phyloP scores from a whole-genome alignment of 2,888 invertebrate species.

The Epirrhoe tristata region DNA sequence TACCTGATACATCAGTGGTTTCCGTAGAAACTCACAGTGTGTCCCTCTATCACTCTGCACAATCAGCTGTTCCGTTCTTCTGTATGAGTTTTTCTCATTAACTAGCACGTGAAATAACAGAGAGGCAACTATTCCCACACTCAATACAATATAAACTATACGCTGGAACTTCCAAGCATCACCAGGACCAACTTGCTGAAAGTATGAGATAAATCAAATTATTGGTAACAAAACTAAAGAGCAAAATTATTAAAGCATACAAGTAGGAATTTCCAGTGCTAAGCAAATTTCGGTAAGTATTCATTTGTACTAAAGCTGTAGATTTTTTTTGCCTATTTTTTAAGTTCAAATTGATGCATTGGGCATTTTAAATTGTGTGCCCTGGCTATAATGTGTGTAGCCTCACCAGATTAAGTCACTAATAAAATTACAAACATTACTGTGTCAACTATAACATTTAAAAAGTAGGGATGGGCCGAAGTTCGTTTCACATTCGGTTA shows the following conservation, averaged over 20 bases:
- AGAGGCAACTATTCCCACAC: slow-evolving; percentile 87
- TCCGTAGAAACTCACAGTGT: slow-evolving; percentile 69
- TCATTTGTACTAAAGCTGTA: no score
- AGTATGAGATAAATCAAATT: slow-evolving; percentile 34
- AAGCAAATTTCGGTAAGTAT: no score
- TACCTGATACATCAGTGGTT: slow-evolving; percentile 75
- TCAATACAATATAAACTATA: slow-evolving; percentile 89
- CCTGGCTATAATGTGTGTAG: no score
- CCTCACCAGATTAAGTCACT: no score
- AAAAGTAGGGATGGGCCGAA: no score
- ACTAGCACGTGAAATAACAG: slow-evolving; percentile 90
- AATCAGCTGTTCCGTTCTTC: slow-evolving; percentile 55
- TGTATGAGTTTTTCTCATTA: slow-evolving; percentile 80
- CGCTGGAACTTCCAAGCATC: slow-evolving; percentile 89
- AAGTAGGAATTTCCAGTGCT: background rate
- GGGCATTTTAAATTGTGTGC: no score
- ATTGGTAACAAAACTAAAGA: background rate
- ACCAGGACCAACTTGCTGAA: slow-evolving; percentile 86
- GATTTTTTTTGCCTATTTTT: no score
- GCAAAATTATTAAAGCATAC: background rate
- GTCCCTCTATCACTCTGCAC: slow-evolving; percentile 54
- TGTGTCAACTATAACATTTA: no score
- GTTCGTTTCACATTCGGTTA: no score
- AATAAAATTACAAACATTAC: no score
- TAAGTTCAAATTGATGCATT: no score